Evolutionary conservation across 2,797 vertebrate species (phyloP).

Genomic region (Prionace glauca): DNA sequence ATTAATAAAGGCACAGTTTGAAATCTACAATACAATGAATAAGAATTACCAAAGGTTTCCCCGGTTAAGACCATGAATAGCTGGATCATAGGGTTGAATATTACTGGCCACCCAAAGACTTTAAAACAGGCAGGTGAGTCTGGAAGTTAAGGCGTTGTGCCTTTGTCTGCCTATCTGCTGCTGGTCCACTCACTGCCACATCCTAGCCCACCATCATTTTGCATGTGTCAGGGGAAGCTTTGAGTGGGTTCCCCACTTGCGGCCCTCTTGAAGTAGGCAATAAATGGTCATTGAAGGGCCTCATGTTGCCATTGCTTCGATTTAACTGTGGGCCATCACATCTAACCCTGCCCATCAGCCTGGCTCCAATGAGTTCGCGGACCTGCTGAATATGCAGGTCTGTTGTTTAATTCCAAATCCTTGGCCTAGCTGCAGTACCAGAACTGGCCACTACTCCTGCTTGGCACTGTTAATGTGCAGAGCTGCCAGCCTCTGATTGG

Average conservation of each 20-base stretch:
- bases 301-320: not conserved
- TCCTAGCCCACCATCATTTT: not conserved
- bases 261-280: not conserved
- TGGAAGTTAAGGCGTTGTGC: not conserved
- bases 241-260: not conserved
- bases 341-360: not conserved
- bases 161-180: not conserved
- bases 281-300: not conserved
- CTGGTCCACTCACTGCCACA: not conserved
- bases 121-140: not conserved
- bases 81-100: not conserved
- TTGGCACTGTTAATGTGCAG: not conserved
- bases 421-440: not conserved
- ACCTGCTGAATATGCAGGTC: not conserved
- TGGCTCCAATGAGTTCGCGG: not conserved
- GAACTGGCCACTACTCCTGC: not conserved
- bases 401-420: not conserved
- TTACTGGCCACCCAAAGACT: not conserved
- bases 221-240: not conserved
- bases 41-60: not conserved
- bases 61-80: not conserved
- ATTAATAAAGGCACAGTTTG: not conserved
- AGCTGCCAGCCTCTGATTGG: not conserved
- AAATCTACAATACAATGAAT: not conserved
- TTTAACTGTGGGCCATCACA: not conserved